A percentile compares a stretch with the other conserved stretches of the same genome.
Conservation (phyloP, 2,113 vertebrate genomes). For the Cyprinodon variegatus region DNA sequence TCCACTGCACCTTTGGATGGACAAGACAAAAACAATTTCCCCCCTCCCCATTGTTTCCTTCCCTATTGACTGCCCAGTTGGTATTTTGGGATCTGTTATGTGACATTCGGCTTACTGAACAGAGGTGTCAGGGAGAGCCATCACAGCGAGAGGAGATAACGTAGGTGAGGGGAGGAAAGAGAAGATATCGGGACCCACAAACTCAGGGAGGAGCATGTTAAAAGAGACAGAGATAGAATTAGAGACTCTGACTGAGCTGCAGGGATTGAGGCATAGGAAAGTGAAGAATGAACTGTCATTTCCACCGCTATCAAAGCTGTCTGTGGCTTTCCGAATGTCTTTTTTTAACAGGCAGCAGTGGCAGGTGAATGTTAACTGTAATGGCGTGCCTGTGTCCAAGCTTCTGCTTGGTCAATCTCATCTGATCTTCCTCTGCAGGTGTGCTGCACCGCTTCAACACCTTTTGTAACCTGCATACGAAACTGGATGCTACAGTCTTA, state of each 20-base stretch:
- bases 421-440: constrained; percentile 37
- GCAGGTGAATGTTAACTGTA: constrained; percentile 71
- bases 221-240: constrained; percentile 41
- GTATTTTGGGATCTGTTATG: constrained; percentile 77
- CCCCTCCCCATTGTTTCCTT: constrained; percentile 59
- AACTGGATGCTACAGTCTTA: constrained; percentile 30
- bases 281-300: constrained; percentile 65
- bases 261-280: constrained; percentile 43
- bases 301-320: constrained; percentile 73
- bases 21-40: constrained; percentile 47
- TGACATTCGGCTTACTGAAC: constrained; percentile 83
- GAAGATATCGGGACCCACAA: constrained; percentile 29
- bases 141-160: constrained; percentile 63
- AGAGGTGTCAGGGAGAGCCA: constrained; percentile 72
- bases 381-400: constrained; percentile 63
- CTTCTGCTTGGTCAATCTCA: constrained; percentile 43
- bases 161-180: constrained; percentile 28
- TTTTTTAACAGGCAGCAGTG: constrained; percentile 56
- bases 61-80: constrained; percentile 76
- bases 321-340: constrained; percentile 70
- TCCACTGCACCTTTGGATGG: constrained; percentile 57
- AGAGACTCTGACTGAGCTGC: constrained; percentile 44
- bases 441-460: constrained; percentile 16
- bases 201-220: constrained; percentile 30
- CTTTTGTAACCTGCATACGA: constrained; percentile 7